Evolutionary conservation across 2,797 vertebrate genomes (phyloP), one percentile per base, ranked within the genome.

Genomic region (Sebastes hopkinsi): DNA sequence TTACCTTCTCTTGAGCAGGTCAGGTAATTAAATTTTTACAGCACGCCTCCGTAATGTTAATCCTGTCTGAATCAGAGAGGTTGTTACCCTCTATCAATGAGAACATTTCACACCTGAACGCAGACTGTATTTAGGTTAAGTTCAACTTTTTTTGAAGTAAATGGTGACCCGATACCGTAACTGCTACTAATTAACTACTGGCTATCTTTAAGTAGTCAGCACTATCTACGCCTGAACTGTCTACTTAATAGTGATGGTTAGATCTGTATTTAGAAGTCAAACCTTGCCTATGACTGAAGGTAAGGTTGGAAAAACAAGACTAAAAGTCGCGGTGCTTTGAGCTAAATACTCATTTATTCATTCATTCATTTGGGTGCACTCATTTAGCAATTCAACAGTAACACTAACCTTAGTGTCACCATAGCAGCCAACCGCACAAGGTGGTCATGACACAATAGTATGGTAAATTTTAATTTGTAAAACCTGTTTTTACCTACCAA

Each of bases 21-120:
- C 29, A 71, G 67, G 60, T 76, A 16, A 81, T 88, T 69, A 25
- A 16, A 64, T 79, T 36, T 71, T 79, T 67, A 80, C 36, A 82
- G 12, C 52, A 46, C 9, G 8, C 68, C 29, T 69, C 13, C 14
- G 11, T 36, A 36, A 65, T 52, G 32, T 69, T 58, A 55, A 68
- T 75, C 56, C 27, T 32, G 59, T 23, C 54, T 76, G 25, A 62
- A 67, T 71, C 54, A 76, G 12, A 58, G 20, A 67, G 34, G 14
- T 54, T 74, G 20, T 30, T 10, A 30, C 4, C 9, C 16, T 67
- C 16, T 20, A 27, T 1, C 25, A 13, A 38, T 34, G 38, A 68
- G 22, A 59, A 36, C 0, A 61, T 72, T 23, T 65, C 34, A 76
- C 22, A 27, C 29, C 20, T 20, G 4, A 67, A 52, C 2, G 25